A percentile compares a stretch with the other conserved stretches of the same genome.
These are phyloP conservation scores for Aricia agestis DNA, from an alignment of 1,140 invertebrate species.

Conservation along the genomic window DNA sequence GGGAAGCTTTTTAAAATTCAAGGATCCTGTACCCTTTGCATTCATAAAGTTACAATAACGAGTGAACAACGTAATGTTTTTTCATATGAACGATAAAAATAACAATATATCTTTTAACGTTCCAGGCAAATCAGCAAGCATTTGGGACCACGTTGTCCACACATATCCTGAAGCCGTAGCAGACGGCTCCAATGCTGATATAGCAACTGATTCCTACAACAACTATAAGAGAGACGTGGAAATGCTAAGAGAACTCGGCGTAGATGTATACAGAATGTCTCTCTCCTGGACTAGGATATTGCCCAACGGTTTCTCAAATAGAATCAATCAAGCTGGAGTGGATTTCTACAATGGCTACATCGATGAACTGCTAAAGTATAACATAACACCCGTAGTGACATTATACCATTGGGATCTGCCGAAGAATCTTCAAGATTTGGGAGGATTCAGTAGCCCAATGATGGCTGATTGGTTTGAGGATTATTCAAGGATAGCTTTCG, in stretches of 20 bases:
- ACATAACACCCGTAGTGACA: conserved; percentile 79
- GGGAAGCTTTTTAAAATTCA: too few species aligned
- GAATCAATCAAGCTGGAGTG: conserved; percentile 78
- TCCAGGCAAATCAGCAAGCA: conserved; percentile 62
- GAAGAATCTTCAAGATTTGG: conserved; percentile 78
- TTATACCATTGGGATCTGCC: conserved; percentile 84
- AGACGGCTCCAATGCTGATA: conserved; percentile 39
- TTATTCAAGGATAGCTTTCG: conserved; percentile 78
- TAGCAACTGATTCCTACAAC: conserved; percentile 47
- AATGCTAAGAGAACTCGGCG: conserved; percentile 51
- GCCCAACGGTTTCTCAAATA: conserved; percentile 67
- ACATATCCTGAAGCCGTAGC: conserved; percentile 37
- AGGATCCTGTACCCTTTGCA: too few species aligned
- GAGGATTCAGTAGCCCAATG: conserved; percentile 80
- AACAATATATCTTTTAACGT: not conserved
- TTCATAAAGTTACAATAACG: too few species aligned
- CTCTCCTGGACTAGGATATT: conserved; percentile 50
- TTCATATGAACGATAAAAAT: too few species aligned
- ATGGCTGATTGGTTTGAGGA: conserved; percentile 79
- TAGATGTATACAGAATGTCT: conserved; percentile 53
- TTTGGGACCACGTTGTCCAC: conserved; percentile 60
- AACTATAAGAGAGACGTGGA: conserved; percentile 53
- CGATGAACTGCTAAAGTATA: conserved; percentile 76
- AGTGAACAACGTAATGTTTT: too few species aligned
- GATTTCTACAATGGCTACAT: conserved; percentile 81